These are phyloP conservation scores for Drosophila colorata DNA, from an alignment of 2,888 invertebrate species.

Conservation along the genomic window DNA sequence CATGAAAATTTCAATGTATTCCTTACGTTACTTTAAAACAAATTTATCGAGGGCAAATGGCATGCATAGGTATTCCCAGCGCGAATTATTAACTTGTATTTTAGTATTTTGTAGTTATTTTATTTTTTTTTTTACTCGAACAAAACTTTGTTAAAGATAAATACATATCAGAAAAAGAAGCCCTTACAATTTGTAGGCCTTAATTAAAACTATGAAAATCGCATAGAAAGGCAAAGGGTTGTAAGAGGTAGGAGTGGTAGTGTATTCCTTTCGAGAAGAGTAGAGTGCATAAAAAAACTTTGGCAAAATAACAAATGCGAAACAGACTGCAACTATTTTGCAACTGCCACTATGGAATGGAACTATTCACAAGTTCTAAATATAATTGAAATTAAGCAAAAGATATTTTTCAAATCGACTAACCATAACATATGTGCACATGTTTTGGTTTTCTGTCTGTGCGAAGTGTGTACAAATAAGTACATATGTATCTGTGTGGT, in stretches of 20 bases:
- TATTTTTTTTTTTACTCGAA: too few relatives aligned
- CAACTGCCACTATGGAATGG: not conserved
- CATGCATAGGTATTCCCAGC: not conserved
- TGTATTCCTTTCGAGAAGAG: too few relatives aligned
- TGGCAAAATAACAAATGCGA: not conserved
- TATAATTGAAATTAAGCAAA: constrained; percentile 21
- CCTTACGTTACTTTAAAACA: not conserved
- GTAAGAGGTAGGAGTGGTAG: too few relatives aligned
- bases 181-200: too few relatives aligned
- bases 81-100: too few relatives aligned
- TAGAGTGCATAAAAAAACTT: too few relatives aligned
- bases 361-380: not conserved
- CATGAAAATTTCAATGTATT: constrained; percentile 2
- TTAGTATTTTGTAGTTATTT: too few relatives aligned
- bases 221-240: not conserved
- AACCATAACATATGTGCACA: not conserved
- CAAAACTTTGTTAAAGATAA: too few relatives aligned
- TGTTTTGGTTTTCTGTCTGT: not conserved
- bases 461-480: not conserved
- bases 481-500: constrained; percentile 3
- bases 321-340: not conserved
- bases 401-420: not conserved
- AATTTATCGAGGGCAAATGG: too few relatives aligned
- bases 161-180: too few relatives aligned
- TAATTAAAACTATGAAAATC: not conserved